These are phyloP conservation scores for Styela clava DNA, from an alignment of 23 tunicate genomes.

Conservation along the genomic window DNA sequence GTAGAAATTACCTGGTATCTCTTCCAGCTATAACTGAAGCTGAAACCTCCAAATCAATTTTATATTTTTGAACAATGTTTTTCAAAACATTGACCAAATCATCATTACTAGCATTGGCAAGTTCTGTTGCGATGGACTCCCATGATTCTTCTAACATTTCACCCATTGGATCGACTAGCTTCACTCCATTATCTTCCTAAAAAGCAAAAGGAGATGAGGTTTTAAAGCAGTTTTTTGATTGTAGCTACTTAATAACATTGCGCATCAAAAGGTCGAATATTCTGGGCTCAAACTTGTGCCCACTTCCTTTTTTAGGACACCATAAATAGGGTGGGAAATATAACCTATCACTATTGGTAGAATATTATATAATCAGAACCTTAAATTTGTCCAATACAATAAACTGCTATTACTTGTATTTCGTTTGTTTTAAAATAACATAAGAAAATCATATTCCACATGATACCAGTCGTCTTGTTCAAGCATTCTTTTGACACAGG, in stretches of 20 bases:
- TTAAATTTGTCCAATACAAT: too few species aligned
- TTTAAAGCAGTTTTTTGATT: conserved; percentile 9
- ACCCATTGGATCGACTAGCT: conserved; percentile 89
- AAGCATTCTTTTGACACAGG: too few species aligned
- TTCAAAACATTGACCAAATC: conserved; percentile 46
- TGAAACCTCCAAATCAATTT: conserved; percentile 34
- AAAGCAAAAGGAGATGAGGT: too few species aligned
- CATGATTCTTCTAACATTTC: conserved; percentile 85
- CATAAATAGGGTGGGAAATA: too few species aligned
- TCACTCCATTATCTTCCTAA: conserved; percentile 92
- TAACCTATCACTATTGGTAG: too few species aligned
- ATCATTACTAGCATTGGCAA: conserved; percentile 76
- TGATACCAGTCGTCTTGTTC: too few species aligned
- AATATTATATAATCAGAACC: too few species aligned
- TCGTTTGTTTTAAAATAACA: too few species aligned
- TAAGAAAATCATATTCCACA: too few species aligned
- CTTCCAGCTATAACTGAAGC: conserved; percentile 69
- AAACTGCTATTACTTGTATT: too few species aligned
- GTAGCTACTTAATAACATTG: not conserved
- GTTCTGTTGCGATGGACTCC: conserved; percentile 70
- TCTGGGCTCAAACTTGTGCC: too few species aligned
- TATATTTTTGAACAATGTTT: conserved; percentile 39
- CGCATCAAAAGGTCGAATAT: not conserved
- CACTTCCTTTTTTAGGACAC: too few species aligned
- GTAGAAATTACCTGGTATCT: conserved; percentile 96